Evolutionary conservation across 2,888 invertebrate species (phyloP), one percentile per base, ranked within the genome.

Genomic region (Phymatocera aterrima): DNA sequence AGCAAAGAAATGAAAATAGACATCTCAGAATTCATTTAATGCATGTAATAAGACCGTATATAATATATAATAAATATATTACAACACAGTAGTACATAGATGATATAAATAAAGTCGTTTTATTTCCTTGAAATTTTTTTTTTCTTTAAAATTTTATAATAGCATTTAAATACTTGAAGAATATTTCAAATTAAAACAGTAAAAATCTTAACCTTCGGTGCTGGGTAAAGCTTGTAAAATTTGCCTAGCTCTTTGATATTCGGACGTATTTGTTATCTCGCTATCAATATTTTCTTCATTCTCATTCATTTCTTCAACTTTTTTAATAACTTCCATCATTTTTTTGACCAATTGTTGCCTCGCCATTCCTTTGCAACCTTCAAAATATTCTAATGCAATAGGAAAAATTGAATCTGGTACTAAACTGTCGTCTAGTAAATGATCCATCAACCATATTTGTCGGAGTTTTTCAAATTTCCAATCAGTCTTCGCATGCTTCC

Each of bases 391-490:
- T 40, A 96, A 86, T 5, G 95, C 92, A 15, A 92, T 91, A 2
- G 93, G 92, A 93, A 95, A 96, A 81, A 93, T 91, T 28, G 93
- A 91, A 60, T 94, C 92, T 3, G 94, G 93, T 6, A 96, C 88
- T 82, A 93, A 92, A 3, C 89, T 87, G 15, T 92, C 90, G 79
- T 95, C 93, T 82, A 95, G 94, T 84, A 95, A 93, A 84, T 95
- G 93, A 82, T 94, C 94, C 83, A 93, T 94, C 72, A 96, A 91
- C 93, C 95, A 96, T n/a, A 94, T 93, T 91, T 96, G 96, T 80
- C 94, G 93, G 1, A 94, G 90, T 89, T 96, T 96, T 90, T 95
- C 95, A 87, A 96, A 96, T 89, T 96, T 96, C 96, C 96, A 96
- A 84, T 95, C 93, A 61, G 90, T 90, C 82, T 91, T 92, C 80